These are phyloP conservation scores for Elymnias hypermnestra DNA, from an alignment of 1,140 invertebrate species.

Conservation along the genomic window DNA sequence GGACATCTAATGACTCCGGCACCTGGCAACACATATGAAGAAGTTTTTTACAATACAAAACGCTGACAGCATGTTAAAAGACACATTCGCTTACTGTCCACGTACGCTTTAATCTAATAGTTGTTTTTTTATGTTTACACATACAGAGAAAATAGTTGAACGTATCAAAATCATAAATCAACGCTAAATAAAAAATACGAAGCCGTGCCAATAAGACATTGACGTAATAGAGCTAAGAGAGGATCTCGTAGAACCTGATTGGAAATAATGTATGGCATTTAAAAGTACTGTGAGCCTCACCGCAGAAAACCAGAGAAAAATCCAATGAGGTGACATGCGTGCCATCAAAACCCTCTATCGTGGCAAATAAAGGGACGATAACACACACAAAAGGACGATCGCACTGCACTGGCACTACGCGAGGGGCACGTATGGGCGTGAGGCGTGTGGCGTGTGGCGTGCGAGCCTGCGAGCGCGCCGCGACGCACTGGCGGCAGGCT, in stretches of 20 bases:
- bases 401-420: conserved; percentile 30
- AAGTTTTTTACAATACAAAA: too few relatives aligned
- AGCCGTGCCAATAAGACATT: conserved; percentile 4
- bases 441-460: conserved; percentile 32
- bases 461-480: conserved; percentile 40
- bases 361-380: conserved; percentile 49
- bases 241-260: conserved; percentile 7
- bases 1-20: too few relatives aligned
- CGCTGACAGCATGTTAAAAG: too few relatives aligned
- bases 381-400: conserved; percentile 25
- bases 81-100: too few relatives aligned
- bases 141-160: too few relatives aligned
- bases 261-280: too few relatives aligned
- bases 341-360: conserved; percentile 40
- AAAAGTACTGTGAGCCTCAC: too few relatives aligned
- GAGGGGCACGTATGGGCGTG: conserved; percentile 5
- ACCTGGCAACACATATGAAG: too few relatives aligned
- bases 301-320: conserved; percentile 29
- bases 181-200: conserved; percentile 4
- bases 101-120: too few relatives aligned
- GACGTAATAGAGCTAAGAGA: conserved; percentile 10
- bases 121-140: too few relatives aligned
- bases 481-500: conserved; percentile 47
- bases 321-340: conserved; percentile 22
- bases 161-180: not conserved